Base-by-base conservation (phyloP, 2,113 vertebrate genomes). In the Ptilonorhynchus violaceus region DNA sequence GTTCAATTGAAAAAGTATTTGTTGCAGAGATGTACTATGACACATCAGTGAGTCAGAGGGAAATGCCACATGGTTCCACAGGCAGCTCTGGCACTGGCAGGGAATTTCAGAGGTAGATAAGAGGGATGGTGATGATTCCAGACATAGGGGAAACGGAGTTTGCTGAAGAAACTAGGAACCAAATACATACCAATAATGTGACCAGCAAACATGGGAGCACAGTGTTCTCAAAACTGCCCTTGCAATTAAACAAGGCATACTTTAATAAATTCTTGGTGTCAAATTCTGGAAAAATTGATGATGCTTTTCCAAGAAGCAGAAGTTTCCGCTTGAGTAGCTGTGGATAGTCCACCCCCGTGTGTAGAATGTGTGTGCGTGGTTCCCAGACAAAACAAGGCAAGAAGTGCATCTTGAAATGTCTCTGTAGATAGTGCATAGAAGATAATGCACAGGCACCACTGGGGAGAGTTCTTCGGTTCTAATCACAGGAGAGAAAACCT, bases 21-120 rank as follows among this genome's bases (percentile, higher is more conserved):
- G 41, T 81, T 10, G 1, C 64, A 41, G 80, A 49, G 41, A 42
- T 67, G 59, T 67, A 7, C 68, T 70, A 2, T 95, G 88, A 96
- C 90, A 84, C 75, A 30, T 74, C 6, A 14, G 23, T 94, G 90
- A 93, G 83, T 96, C 93, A 94, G 56, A 74, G 42, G 80, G n/a
- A 92, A 92, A 31, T 53, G 60, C 79, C 56, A 58, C 47, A 31
- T 80, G 44, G 64, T 67, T 72, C 28, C 50, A 28, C 60, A 64
- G 42, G 59, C 64, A 35, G 37, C 66, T 68, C 56, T 93, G 88
- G 66, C 74, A 39, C 42, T 31, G 21, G 41, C 52, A 89, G n/a
- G 15, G 74, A n/a, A n/a, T 70, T 92, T 60, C 53, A 31, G 69
- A 88, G 55, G n/a, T 53, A 62, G 46, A 15, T 50, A 15, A 35